Conservation (phyloP, 2,113 vertebrate species). For the Anoplopoma fimbria region DNA sequence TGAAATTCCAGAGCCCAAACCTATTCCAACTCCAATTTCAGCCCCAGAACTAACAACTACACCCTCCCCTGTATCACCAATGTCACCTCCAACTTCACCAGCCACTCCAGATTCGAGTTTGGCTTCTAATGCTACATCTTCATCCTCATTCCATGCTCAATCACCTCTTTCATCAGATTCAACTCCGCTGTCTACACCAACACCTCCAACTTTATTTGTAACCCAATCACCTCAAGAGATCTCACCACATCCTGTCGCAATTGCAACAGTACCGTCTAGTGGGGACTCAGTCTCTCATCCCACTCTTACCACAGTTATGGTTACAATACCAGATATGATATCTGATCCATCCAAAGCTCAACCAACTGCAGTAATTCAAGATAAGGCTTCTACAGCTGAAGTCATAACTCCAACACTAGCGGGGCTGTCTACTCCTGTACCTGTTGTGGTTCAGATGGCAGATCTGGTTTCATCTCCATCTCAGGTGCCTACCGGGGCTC, state of each 20-base stretch:
- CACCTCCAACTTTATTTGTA: slow-evolving; percentile 66
- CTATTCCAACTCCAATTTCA: slow-evolving; percentile 82
- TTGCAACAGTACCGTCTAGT: slow-evolving; percentile 12
- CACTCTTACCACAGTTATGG: slow-evolving; percentile 50
- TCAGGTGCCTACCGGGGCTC: slow-evolving; percentile 54
- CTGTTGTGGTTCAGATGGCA: slow-evolving; percentile 74
- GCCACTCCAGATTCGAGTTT: slow-evolving; percentile 76
- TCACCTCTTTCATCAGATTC: slow-evolving; percentile 77
- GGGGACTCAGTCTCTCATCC: background rate
- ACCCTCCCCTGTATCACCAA: slow-evolving; percentile 75
- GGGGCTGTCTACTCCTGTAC: slow-evolving; percentile 22
- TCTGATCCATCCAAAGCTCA: slow-evolving; percentile 65
- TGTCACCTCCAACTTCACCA: slow-evolving; percentile 76
- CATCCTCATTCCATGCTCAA: slow-evolving; percentile 73
- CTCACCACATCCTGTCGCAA: slow-evolving; percentile 8
- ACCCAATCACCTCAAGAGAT: slow-evolving; percentile 49
- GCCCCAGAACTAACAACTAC: slow-evolving; percentile 76
- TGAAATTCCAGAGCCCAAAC: slow-evolving; percentile 87
- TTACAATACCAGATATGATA: slow-evolving; percentile 75
- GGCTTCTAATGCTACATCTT: slow-evolving; percentile 76
- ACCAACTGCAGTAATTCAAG: slow-evolving; percentile 22
- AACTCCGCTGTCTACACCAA: slow-evolving; percentile 77
- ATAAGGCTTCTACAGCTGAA: slow-evolving; percentile 25
- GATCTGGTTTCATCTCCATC: slow-evolving; percentile 75
- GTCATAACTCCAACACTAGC: slow-evolving; percentile 10